Evolutionary conservation across 2,113 vertebrate genomes (phyloP), one percentile per base, ranked within the genome.

Genomic region (Gopherus evgoodei): DNA sequence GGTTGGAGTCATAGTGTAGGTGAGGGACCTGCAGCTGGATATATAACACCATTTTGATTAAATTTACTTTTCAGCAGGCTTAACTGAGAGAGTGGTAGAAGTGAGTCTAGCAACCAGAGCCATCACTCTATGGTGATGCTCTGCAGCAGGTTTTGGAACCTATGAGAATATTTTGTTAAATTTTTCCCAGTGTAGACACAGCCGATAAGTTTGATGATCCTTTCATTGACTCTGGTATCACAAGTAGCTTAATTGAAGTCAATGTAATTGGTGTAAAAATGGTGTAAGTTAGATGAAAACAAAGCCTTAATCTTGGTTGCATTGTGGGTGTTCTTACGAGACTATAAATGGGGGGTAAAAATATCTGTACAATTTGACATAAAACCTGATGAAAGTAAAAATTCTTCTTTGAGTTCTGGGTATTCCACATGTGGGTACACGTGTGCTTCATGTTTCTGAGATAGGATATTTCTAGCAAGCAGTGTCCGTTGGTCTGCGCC

Each of bases 301-400:
- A 6, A 8, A 2, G 31, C 8, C 5, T 0, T 89, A 35, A 29
- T 29, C 29, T 22, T 11, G 49, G 16, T 9, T 72, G 10, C 29
- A 82, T 81, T 0, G 2, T 27, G 62, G 81, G 1, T 29, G 5
- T 8, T 1, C 5, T 53, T 4, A 0, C 0, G 31, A 82, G 21
- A 11, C 11, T 42, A 24, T 75, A 75, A 75, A 24, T 22, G 19
- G 69, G 35, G 52, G 19, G 5, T 72, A 38, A 75, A 72, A 24
- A 75, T 42, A 22, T 75, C 22, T 75, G 21, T 75, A 75, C n/a
- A 75, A 22, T 42, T 35, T 22, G 13, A 11, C 7, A 24, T n/a
- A 42, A 25, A 75, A 75, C n/a, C 19, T 75, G 69, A 42, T 65
- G 11, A 42, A 14, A 85, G 84, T 12, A 17, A 14, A 85, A 21